These are phyloP conservation scores for Limnephilus auricula DNA, from an alignment of 2,888 invertebrate species.

Conservation along the genomic window DNA sequence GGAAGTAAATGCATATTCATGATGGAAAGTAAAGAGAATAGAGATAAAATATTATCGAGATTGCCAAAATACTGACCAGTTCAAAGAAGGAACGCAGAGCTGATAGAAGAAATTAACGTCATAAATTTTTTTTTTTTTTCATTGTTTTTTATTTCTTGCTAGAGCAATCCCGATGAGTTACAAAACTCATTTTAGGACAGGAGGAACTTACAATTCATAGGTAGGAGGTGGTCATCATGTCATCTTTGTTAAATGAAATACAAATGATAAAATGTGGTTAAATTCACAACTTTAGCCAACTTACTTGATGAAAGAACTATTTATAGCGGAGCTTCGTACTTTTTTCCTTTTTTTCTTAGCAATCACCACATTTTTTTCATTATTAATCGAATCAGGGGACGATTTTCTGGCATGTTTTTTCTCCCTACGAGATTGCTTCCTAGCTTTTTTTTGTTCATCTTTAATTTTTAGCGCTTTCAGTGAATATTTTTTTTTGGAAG, in stretches of 20 bases:
- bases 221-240: no score
- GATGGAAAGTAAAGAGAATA: background rate
- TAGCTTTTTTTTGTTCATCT: background rate
- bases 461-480: background rate
- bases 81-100: background rate
- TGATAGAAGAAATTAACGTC: no score
- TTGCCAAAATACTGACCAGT: background rate
- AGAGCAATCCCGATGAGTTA: no score
- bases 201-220: no score
- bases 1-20: background rate
- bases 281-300: background rate
- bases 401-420: background rate
- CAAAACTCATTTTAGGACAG: no score
- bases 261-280: background rate
- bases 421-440: background rate
- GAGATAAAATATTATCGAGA: background rate
- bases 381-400: background rate
- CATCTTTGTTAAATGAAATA: background rate
- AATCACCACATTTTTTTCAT: background rate
- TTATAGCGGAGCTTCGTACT: background rate
- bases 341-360: background rate
- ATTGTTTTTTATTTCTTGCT: no score
- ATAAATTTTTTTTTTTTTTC: no score
- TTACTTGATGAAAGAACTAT: slow-evolving; percentile 13
- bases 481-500: background rate